phyloP scores from a whole-genome alignment of 2,888 invertebrate species.

The Gastrophysa polygoni region DNA sequence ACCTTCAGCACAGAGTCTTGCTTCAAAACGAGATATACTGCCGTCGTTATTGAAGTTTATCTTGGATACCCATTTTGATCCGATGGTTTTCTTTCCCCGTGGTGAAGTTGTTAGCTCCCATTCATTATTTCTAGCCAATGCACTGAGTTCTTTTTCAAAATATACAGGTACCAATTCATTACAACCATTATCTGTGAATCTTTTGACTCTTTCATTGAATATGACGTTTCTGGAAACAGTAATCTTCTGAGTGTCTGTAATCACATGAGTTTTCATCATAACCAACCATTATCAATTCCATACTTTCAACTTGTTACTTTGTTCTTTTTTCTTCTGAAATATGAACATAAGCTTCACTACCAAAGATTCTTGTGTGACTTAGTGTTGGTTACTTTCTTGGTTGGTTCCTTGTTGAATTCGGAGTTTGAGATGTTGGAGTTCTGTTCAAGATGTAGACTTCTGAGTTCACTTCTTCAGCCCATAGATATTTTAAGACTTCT shows the following conservation, averaged over 20 bases:
- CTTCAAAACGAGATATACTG: not conserved
- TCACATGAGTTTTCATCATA: slow-evolving; percentile 13
- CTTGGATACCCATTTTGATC: slow-evolving; percentile 2
- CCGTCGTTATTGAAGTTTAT: not conserved
- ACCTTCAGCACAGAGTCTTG: not conserved
- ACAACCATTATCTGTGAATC: not conserved
- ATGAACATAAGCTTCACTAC: slow-evolving; percentile 10
- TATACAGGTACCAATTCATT: too few species aligned
- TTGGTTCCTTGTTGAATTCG: slow-evolving; percentile 15
- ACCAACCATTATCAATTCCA: slow-evolving; percentile 15
- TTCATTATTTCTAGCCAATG: not conserved
- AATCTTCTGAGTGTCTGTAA: slow-evolving; percentile 16
- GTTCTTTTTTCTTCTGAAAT: slow-evolving; percentile 10
- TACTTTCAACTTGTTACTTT: slow-evolving; percentile 13
- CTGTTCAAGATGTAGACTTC: slow-evolving; percentile 35
- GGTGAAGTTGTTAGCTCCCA: not conserved
- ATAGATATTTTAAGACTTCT: slow-evolving; percentile 43
- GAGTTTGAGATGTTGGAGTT: slow-evolving; percentile 13
- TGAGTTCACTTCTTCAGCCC: slow-evolving; percentile 52
- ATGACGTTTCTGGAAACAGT: slow-evolving; percentile 13
- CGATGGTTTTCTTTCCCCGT: not conserved
- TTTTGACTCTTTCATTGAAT: too few species aligned
- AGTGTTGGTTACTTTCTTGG: slow-evolving; percentile 4
- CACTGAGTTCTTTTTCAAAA: not conserved
- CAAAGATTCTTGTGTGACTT: slow-evolving; percentile 15